Base-by-base conservation (phyloP, 2,113 vertebrate genomes). In the Acrocephalus arundinaceus region DNA sequence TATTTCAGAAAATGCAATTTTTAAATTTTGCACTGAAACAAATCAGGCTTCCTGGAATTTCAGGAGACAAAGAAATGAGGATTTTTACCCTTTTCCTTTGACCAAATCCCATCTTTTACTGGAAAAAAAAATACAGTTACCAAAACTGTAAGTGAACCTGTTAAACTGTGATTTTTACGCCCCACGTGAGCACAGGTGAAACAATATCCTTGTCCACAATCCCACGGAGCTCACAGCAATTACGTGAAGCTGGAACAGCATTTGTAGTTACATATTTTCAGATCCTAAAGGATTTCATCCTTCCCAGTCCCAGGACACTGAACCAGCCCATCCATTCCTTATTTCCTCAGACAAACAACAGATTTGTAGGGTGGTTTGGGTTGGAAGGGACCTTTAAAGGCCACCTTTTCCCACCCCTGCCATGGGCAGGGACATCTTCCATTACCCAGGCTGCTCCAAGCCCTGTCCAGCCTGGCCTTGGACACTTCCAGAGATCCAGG, bases 391-490 rank as follows among this genome's bases (percentile, higher is more conserved):
- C 11, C 2, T 52, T 48, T 18, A 24, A 63, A 87, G 4, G 2
- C 0, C 70, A 49, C 2, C 4, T 6, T 20, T 6, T 37, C 18
- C 28, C 75, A 61, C 21, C 1, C 8, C 12, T n/a, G 17, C 31
- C 3, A 5, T 2, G 7, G 17, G 11, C 13, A 72, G 45, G 58
- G 72, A 48, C 49, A 52, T 1, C 14, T 65, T 1, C 55, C 13
- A 9, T 54, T 0, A 0, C 5, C 10, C 2, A 55, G 37, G 37
- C 0, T 15, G 11, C 25, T 70, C 71, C 55, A 22, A 62, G 13
- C 30, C n/a, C 62, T 0, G 0, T 19, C 77, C 73, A 49, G 0
- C 27, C 55, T 55, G 55, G 2, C 33, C 54, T 45, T 0, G 33
- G 7, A 2, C 12, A 11, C 1, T 61, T 0, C 63, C 72, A 91